Base-by-base conservation (phyloP, 2,113 vertebrate genomes). In the Formicarius rufipectus region DNA sequence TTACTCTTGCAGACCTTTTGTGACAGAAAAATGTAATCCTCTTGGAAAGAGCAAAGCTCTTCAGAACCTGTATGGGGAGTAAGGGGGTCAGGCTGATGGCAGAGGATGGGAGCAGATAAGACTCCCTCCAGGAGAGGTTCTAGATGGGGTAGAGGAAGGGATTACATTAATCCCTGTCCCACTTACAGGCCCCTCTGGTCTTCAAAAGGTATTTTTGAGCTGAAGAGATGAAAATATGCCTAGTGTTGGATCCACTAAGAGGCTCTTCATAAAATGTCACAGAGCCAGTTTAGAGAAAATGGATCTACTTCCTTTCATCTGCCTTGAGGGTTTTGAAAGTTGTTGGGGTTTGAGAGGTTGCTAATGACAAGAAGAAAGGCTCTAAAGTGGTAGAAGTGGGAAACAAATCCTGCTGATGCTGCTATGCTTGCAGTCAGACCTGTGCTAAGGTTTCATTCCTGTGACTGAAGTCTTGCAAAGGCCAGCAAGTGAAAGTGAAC, bases 281-380 rank as follows among this genome's bases (percentile, higher is more conserved):
- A 50, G 95, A 96, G 97, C 89, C 95, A 93, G 97, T 97, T 97
- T 96, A 97, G 96, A 97, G 98, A 98, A 98, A 99, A 99, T 98
- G 98, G 95, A 97, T 97, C 89, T 91, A 71, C 93, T 97, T 96
- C 95, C 98, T 98, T 98, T 98, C 97, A 98, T 98, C 97, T 98
- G 56, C 80, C 50, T 97, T 64, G 74, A 97, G 95, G 87, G 76
- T 89, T 95, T 83, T 59, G 93, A 92, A 81, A 94, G 85, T 96
- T 37, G 16, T 16, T 78, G 64, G 93, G 92, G 76, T 91, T 94
- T 67, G 62, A 28, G 78, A 77, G 92, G 71, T 93, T 90, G 86
- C 95, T 97, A 98, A 98, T 95, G 96, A 95, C 80, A 27, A 95
- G 85, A 97, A 95, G 91, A 96, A 95, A 89, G 42, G 55, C 89